Conservation (phyloP, 2,888 invertebrate species). For the Acanthoscelides obtectus region DNA sequence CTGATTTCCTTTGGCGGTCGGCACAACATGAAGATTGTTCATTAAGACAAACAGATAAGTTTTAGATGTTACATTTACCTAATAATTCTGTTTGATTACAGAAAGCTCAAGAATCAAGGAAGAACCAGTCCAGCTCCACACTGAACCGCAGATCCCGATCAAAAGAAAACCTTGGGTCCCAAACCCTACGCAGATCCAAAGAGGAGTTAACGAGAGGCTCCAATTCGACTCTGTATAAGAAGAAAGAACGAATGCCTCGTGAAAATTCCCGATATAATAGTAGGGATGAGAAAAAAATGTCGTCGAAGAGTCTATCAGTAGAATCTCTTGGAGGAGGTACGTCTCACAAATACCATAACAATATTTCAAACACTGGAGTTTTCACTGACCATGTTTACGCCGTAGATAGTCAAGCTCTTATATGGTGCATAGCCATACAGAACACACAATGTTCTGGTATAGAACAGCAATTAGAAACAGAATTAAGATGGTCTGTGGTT, state of each 20-base stretch:
- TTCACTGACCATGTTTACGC: no score
- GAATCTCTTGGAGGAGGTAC: conserved; percentile 53
- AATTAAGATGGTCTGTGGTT: no score
- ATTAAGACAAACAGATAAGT: no score
- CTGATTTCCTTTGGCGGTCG: no score
- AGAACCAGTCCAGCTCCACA: conserved; percentile 41
- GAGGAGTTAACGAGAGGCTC: conserved; percentile 39
- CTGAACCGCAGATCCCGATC: conserved; percentile 48
- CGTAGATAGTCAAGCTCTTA: no score
- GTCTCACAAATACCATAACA: not conserved
- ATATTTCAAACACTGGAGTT: no score
- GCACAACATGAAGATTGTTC: no score
- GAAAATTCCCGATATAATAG: conserved; percentile 45
- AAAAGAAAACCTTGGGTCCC: conserved; percentile 41
- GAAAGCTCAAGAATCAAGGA: conserved; percentile 50
- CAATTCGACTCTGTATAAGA: conserved; percentile 43
- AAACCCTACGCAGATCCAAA: conserved; percentile 35
- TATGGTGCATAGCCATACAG: no score
- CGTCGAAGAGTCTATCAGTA: conserved; percentile 57
- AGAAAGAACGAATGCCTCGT: conserved; percentile 47
- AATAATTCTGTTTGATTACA: not conserved
- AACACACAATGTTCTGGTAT: no score
- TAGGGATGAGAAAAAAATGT: conserved; percentile 38
- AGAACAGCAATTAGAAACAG: no score
- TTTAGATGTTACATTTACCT: not conserved